Percentiles rank a stretch among this genome's conserved stretches.
These are phyloP conservation scores for Agrochola macilenta DNA, from an alignment of 2,888 invertebrate species.

Conservation along the genomic window DNA sequence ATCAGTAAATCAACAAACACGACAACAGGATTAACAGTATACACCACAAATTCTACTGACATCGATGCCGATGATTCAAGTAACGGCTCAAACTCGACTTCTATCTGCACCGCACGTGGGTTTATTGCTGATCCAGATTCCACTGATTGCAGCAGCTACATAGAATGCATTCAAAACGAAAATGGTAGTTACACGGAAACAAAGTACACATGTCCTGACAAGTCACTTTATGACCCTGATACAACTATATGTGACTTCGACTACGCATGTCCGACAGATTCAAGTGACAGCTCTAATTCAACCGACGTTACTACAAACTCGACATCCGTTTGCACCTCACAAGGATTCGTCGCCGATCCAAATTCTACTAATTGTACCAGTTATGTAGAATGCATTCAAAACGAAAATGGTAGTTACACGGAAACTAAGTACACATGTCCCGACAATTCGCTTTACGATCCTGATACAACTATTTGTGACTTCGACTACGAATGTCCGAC, in stretches of 20 bases:
- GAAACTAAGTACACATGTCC: conserved; percentile 45
- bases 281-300: conserved; percentile 7
- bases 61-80: conserved; percentile 1
- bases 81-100: conserved; percentile 15
- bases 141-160: conserved; percentile 38
- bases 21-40: conserved; percentile 28
- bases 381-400: conserved; percentile 47
- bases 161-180: conserved; percentile 44
- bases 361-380: conserved; percentile 25
- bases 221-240: conserved; percentile 44
- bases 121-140: conserved; percentile 35
- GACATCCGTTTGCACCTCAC: conserved; percentile 16
- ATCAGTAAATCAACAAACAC: conserved; percentile 45
- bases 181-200: conserved; percentile 36
- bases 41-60: conserved; percentile 10
- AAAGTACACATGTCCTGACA: conserved; percentile 41
- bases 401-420: conserved; percentile 34
- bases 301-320: conserved; percentile 16
- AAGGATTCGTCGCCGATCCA: conserved; percentile 44
- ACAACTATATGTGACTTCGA: conserved; percentile 56
- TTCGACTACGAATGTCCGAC: conserved; percentile 48
- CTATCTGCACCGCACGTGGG: conserved; percentile 29
- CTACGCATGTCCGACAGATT: conserved; percentile 36
- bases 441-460: conserved; percentile 37
- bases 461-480: conserved; percentile 55